These are phyloP conservation scores for Galago senegalensis DNA, from an alignment of 2,797 vertebrate genomes.

Conservation along the genomic window DNA sequence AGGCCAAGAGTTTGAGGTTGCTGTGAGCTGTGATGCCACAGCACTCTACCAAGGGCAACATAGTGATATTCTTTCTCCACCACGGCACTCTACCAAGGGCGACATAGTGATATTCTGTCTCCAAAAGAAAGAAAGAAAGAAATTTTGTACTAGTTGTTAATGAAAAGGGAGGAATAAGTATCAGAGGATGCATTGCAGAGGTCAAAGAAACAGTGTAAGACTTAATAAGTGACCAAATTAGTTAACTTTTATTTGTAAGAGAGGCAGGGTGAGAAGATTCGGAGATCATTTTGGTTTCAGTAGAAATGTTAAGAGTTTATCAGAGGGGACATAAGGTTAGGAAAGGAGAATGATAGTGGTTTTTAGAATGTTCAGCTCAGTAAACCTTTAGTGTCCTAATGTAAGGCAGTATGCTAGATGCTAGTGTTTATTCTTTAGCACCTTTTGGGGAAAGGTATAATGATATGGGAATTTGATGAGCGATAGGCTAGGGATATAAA, in stretches of 20 bases:
- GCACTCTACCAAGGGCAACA: too few species aligned
- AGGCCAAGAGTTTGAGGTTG: too few species aligned
- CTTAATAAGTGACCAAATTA: neutral
- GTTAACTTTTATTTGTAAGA: neutral
- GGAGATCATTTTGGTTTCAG: constrained; percentile 20
- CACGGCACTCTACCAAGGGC: too few species aligned
- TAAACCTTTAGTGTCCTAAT: neutral
- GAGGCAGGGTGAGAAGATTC: neutral
- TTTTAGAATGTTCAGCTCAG: constrained; percentile 15
- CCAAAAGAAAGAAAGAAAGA: too few species aligned
- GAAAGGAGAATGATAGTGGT: neutral
- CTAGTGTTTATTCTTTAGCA: neutral
- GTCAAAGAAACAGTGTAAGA: neutral
- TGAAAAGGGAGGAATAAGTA: neutral
- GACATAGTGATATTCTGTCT: too few species aligned
- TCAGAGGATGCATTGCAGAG: neutral
- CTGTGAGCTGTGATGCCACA: too few species aligned
- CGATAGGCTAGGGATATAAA: neutral
- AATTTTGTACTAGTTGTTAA: neutral
- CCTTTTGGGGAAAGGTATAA: neutral
- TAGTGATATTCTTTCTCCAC: too few species aligned
- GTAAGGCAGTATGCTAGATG: neutral
- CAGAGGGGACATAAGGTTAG: neutral
- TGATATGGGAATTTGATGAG: neutral
- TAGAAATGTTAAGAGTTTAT: neutral